A percentile compares a stretch with the other conserved stretches of the same genome.
These are phyloP conservation scores for Pantherophis alleghaniensis DNA, from an alignment of 2,797 vertebrate species.

Conservation along the genomic window DNA sequence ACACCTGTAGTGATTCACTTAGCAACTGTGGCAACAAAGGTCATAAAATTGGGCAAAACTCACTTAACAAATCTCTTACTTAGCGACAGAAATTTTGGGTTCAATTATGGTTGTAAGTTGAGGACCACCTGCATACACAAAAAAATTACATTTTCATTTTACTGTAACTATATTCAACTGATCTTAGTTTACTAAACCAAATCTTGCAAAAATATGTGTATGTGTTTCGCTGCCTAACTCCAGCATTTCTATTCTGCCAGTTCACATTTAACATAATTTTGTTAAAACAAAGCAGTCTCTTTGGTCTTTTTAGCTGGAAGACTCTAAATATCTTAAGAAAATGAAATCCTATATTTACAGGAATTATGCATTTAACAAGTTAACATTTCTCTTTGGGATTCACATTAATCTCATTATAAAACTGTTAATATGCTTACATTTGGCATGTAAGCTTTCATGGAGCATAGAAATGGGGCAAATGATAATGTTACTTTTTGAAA, in stretches of 20 bases:
- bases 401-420: neutral
- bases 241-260: neutral
- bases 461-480: neutral
- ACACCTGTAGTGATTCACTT: neutral
- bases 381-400: neutral
- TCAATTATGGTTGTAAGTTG: neutral
- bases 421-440: neutral
- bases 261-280: neutral
- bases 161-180: neutral
- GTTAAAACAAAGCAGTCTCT: neutral
- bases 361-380: neutral
- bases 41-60: neutral
- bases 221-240: neutral
- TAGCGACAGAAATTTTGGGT: neutral
- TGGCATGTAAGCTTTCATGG: neutral
- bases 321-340: neutral
- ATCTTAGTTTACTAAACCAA: neutral
- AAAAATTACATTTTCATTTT: neutral
- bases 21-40: neutral
- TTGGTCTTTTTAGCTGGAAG: neutral
- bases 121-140: neutral
- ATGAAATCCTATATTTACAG: neutral
- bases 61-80: neutral
- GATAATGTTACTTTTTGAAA: neutral
- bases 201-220: neutral